Evolutionary conservation across 2,888 invertebrate species (phyloP).

Genomic region (Aspidiotus rigidus): DNA sequence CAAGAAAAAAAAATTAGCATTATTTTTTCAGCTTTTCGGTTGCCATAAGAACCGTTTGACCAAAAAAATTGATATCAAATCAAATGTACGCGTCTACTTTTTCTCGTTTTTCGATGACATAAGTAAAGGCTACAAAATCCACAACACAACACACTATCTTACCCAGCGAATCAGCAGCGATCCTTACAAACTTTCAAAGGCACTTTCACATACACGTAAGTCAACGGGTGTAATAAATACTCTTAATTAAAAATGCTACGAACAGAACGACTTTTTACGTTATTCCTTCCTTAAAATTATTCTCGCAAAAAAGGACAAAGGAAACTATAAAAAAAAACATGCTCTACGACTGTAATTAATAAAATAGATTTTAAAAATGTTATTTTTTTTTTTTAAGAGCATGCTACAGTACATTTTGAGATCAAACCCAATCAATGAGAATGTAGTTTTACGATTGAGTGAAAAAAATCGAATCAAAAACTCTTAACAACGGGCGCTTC

Average conservation of each 20-base stretch:
- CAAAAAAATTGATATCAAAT: conserved; percentile 16
- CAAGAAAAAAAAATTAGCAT: conserved; percentile 17
- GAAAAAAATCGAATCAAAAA: neutral
- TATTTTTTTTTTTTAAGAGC: neutral
- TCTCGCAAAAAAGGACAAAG: no score
- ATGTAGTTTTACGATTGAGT: neutral
- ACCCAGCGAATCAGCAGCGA: conserved; percentile 19
- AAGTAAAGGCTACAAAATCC: neutral
- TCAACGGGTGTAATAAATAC: neutral
- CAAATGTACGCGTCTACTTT: conserved; percentile 1
- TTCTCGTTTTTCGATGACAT: neutral
- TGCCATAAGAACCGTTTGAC: conserved; percentile 28
- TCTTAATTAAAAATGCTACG: neutral
- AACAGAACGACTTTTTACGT: no score
- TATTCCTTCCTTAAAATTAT: no score
- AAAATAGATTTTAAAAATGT: neutral
- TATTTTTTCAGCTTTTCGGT: conserved; percentile 24
- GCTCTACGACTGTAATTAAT: no score
- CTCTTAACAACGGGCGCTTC: no score
- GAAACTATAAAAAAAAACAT: no score
- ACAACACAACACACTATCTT: conserved; percentile 31
- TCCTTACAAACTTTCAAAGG: conserved; percentile 17
- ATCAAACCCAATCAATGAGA: neutral
- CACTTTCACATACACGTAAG: conserved; percentile 14
- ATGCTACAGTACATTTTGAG: conserved; percentile 1